phyloP scores from a whole-genome alignment of 2,113 vertebrate genomes.

The Passerina amoena region DNA sequence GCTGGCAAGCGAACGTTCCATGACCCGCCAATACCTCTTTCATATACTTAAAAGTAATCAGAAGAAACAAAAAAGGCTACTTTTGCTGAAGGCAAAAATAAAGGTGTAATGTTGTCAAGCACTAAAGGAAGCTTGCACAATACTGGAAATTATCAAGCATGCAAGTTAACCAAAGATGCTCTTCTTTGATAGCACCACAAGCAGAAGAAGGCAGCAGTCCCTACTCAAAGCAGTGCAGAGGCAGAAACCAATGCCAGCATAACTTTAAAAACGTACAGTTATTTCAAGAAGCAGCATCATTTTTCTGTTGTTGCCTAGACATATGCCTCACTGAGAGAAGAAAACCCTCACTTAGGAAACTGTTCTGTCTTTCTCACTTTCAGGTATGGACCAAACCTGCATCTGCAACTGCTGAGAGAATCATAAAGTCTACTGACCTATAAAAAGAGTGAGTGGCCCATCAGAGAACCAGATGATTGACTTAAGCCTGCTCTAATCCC shows the following conservation, averaged over 20 bases:
- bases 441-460: background rate
- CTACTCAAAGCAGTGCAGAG: fast-evolving
- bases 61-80: background rate
- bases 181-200: background rate
- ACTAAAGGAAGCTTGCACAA: background rate
- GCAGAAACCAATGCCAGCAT: background rate
- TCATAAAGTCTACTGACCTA: background rate
- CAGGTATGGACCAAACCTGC: background rate
- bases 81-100: background rate
- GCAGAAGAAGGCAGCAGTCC: background rate
- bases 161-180: background rate
- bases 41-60: background rate
- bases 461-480: background rate
- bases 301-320: background rate
- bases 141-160: background rate
- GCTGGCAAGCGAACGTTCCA: background rate
- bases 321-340: background rate
- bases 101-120: background rate
- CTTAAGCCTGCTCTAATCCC: background rate
- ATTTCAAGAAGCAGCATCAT: background rate
- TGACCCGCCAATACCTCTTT: background rate
- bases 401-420: background rate
- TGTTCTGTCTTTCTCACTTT: background rate
- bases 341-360: background rate
- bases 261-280: background rate